These are phyloP conservation scores for Melanotaenia maccullochi DNA, from an alignment of 2,797 vertebrate species.

Conservation along the genomic window DNA sequence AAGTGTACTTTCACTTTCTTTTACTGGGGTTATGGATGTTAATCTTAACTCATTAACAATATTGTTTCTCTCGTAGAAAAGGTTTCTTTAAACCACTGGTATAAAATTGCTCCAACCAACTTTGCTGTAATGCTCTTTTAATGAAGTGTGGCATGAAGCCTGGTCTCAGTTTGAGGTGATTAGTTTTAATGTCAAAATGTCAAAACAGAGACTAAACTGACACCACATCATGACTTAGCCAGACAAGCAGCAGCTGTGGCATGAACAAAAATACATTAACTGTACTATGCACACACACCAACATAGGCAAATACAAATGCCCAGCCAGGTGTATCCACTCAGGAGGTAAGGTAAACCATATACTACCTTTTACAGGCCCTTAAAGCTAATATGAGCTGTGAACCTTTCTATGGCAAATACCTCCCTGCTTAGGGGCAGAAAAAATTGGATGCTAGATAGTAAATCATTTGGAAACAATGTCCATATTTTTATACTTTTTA, in stretches of 20 bases:
- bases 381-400: constrained; percentile 57
- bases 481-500: constrained; percentile 62
- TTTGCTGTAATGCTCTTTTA: constrained; percentile 56
- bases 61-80: constrained; percentile 1
- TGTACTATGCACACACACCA: constrained; percentile 20
- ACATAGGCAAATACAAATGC: constrained; percentile 34
- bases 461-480: constrained; percentile 73
- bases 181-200: constrained; percentile 56
- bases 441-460: constrained; percentile 49
- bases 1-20: too few species aligned
- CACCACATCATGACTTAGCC: constrained; percentile 20
- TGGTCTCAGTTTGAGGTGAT: constrained; percentile 49
- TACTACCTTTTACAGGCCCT: constrained; percentile 58
- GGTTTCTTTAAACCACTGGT: constrained; percentile 22
- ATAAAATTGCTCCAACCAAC: constrained; percentile 1
- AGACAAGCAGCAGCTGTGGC: constrained; percentile 23
- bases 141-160: constrained; percentile 45
- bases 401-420: constrained; percentile 63
- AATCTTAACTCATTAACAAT: too few species aligned
- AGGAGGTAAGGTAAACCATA: constrained; percentile 46
- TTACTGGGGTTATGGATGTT: too few species aligned
- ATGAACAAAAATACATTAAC: constrained; percentile 26
- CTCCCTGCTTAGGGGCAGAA: constrained; percentile 50
- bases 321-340: constrained; percentile 66
- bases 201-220: constrained; percentile 61